phyloP scores from a whole-genome alignment of 2,797 vertebrate species.

The Alauda arvensis region DNA sequence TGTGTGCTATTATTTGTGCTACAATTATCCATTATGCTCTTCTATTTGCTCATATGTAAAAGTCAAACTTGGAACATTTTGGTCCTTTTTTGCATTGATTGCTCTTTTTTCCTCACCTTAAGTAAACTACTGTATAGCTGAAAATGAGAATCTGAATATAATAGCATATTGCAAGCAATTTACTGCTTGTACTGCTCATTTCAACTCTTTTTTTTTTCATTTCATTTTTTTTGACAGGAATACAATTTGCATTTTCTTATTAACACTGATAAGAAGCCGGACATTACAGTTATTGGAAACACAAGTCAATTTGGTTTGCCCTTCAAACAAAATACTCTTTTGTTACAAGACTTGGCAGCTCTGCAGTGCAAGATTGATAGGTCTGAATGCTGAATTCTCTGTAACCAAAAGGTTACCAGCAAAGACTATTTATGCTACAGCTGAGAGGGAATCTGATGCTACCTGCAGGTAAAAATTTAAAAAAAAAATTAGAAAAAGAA shows the following conservation, averaged over 20 bases:
- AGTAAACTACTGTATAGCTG: background rate
- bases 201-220: background rate
- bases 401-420: slow-evolving; percentile 41
- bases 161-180: slow-evolving; percentile 42
- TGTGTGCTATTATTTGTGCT: background rate
- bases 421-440: slow-evolving; percentile 6
- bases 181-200: slow-evolving; percentile 4
- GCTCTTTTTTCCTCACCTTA: slow-evolving; percentile 27
- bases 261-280: slow-evolving; percentile 40
- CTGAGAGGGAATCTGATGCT: background rate
- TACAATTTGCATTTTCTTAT: slow-evolving; percentile 60
- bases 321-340: slow-evolving; percentile 53
- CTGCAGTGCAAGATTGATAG: slow-evolving; percentile 43
- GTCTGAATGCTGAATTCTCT: slow-evolving; percentile 28
- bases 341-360: slow-evolving; percentile 43
- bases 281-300: slow-evolving; percentile 47
- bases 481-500: background rate
- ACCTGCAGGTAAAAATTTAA: background rate
- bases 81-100: slow-evolving; percentile 14
- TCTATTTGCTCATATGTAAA: slow-evolving; percentile 16
- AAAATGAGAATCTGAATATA: slow-evolving; percentile 45
- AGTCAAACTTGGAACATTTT: slow-evolving; percentile 17
- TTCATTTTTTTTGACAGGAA: slow-evolving; percentile 42
- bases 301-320: slow-evolving; percentile 55
- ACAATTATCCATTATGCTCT: background rate